Conservation (phyloP, 2,888 invertebrate species). For the Drosophila suboccidentalis region DNA sequence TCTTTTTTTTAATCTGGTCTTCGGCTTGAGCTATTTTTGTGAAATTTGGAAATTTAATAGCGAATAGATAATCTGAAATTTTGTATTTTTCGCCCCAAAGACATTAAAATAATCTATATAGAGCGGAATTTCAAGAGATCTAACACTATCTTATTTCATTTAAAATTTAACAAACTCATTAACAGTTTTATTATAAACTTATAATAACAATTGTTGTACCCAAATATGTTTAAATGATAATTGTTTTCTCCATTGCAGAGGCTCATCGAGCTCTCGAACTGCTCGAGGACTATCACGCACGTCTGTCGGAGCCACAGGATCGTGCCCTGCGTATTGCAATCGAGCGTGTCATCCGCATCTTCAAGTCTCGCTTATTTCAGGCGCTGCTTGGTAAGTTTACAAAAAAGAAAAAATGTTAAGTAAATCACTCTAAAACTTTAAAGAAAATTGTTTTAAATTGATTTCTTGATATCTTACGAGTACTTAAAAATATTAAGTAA, state of each 20-base stretch:
- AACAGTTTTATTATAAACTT: too few relatives aligned
- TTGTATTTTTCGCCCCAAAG: too few relatives aligned
- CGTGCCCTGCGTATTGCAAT: constrained; percentile 97
- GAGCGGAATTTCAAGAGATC: too few relatives aligned
- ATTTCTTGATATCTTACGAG: too few relatives aligned
- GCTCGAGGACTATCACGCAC: constrained; percentile 98
- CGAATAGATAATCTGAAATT: too few relatives aligned
- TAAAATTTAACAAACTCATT: too few relatives aligned
- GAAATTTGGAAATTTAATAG: not conserved
- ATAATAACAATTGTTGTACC: not conserved
- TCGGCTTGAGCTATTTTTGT: not conserved
- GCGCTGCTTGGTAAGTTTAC: constrained; percentile 95
- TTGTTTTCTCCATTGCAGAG: constrained; percentile 88
- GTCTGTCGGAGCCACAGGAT: constrained; percentile 97
- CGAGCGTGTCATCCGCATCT: constrained; percentile 98
- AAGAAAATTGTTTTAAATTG: too few relatives aligned
- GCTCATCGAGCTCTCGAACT: constrained; percentile 99
- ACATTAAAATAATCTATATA: too few relatives aligned
- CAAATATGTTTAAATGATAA: not conserved
- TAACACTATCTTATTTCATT: too few relatives aligned
- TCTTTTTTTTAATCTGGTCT: not conserved
- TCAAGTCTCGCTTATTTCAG: constrained; percentile 99
- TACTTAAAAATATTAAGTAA: too few relatives aligned
- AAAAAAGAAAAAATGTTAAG: too few relatives aligned
- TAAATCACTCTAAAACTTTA: too few relatives aligned